These are phyloP conservation scores for Exephanes ischioxanthus DNA, from an alignment of 2,888 invertebrate genomes.

Conservation along the genomic window DNA sequence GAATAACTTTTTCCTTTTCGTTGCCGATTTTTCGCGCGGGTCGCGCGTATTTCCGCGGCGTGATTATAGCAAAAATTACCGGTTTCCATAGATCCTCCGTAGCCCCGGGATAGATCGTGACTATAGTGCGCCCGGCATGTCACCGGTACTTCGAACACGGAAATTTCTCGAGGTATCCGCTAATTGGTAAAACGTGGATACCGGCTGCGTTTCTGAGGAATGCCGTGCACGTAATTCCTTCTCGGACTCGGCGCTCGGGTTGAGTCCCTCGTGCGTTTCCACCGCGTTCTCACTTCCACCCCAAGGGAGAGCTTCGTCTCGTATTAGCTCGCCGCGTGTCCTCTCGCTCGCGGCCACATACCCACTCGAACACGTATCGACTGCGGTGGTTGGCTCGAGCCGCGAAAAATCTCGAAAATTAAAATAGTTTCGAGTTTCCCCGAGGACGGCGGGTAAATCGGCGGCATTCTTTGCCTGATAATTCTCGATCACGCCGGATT, in stretches of 20 bases:
- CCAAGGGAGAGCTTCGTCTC: neutral
- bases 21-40: conserved; percentile 44
- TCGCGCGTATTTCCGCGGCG: conserved; percentile 52
- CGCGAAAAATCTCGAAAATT: conserved; percentile 73
- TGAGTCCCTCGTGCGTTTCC: conserved; percentile 13
- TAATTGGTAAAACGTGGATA: conserved; percentile 73
- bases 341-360: neutral
- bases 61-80: conserved; percentile 28
- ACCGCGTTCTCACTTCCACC: conserved; percentile 45
- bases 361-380: conserved; percentile 11
- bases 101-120: conserved; percentile 2
- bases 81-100: conserved; percentile 14
- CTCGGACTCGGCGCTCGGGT: conserved; percentile 39
- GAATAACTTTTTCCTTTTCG: neutral
- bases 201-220: conserved; percentile 68
- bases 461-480: conserved; percentile 69
- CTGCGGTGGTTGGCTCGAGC: conserved; percentile 25
- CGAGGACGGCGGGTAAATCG: conserved; percentile 54
- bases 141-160: conserved; percentile 61
- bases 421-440: conserved; percentile 67
- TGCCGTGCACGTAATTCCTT: conserved; percentile 69
- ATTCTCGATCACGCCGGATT: conserved; percentile 55
- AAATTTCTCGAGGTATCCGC: conserved; percentile 74
- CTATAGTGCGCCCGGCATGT: conserved; percentile 42
- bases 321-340: neutral